These are phyloP conservation scores for Arctopsyche grandis DNA, from an alignment of 1,140 invertebrate genomes.

Conservation along the genomic window DNA sequence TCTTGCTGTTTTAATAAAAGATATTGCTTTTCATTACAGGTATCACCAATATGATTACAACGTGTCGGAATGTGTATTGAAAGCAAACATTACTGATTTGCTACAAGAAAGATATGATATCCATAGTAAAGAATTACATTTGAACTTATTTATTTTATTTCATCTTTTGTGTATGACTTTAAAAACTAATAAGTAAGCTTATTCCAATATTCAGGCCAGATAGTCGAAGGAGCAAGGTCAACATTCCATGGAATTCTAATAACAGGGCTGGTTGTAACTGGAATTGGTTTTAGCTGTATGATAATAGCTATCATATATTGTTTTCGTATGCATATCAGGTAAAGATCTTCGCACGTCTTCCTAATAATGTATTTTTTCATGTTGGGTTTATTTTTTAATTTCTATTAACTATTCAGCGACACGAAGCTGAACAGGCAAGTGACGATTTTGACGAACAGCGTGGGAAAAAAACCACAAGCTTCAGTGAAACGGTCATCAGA, in stretches of 20 bases:
- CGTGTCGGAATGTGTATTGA: constrained; percentile 28
- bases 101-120: constrained; percentile 41
- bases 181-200: background rate
- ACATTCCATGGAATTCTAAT: constrained; percentile 17
- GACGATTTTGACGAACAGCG: background rate
- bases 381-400: background rate
- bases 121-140: constrained; percentile 32
- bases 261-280: background rate
- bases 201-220: background rate
- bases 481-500: background rate
- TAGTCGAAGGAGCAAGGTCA: background rate
- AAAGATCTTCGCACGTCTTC: background rate
- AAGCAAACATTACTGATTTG: constrained; percentile 43
- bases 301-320: background rate
- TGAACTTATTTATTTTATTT: background rate
- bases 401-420: background rate
- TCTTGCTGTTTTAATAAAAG: no score
- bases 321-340: constrained; percentile 9
- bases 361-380: background rate
- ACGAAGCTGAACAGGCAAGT: constrained; percentile 1
- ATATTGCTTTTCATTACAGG: background rate
- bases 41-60: constrained; percentile 44
- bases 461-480: background rate
- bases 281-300: background rate
- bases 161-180: no score